Base-by-base conservation (phyloP, 2,113 vertebrate species). In the Bagarius yarrelli region DNA sequence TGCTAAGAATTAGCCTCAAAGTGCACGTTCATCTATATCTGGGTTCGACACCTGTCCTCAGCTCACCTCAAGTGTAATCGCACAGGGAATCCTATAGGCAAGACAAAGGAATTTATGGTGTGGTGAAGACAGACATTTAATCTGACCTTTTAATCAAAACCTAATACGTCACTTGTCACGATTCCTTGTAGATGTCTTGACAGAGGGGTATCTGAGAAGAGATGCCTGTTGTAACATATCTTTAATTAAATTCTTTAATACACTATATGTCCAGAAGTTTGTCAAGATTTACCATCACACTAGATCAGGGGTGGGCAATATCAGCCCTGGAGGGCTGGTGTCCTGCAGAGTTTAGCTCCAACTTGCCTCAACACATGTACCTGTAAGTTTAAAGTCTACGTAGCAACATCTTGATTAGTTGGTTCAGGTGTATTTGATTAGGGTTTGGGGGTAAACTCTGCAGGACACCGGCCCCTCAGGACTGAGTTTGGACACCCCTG, bases 11-110 rank as follows among this genome's bases (percentile, higher is more conserved):
- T 80, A 64, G 83, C 30, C 74, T 80, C 63, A 81, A 80, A 78
- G 57, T 59, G 40, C 70, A 44, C 69, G 59, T 80, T 80, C 56
- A 81, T 76, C 53, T 67, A n/a, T 74, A 78, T 78, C 73, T 86
- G 78, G 83, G 85, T 86, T 72, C 83, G 53, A 2, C 53, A 79
- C 25, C 79, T 86, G 80, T 84, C 85, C 83, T 83, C 75, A 84
- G 36, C 61, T 84, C 67, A 84, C 78, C 78, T 81, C 72, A 32
- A 34, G 34, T n/a, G 57, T 72, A 56, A 36, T 60, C 30, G 11
- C 30, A 61, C 40, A 63, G 73, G 56, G 60, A 60, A 27, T 18
- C 34, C 9, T 47, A 44, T 55, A 27, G 23, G 47, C 23, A 27
- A 40, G 47, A 40, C 44, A 52, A 80, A 73, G 52, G 40, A 23